Conservation (phyloP, 2,888 invertebrate genomes). For the Slavum lentiscoides region DNA sequence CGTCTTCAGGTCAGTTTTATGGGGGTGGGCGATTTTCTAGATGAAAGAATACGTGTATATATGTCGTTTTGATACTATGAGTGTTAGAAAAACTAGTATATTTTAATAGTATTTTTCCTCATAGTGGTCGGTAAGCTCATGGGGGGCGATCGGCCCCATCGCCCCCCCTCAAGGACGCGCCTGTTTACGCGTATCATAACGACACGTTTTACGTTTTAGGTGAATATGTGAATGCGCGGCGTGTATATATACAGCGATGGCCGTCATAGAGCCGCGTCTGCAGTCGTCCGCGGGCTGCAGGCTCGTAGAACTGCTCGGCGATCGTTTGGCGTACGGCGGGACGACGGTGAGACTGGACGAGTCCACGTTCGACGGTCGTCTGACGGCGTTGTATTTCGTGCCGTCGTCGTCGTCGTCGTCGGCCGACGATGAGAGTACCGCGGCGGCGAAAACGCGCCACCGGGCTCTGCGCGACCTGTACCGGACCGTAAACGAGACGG, state of each 20-base stretch:
- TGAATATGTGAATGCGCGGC: slow-evolving; percentile 12
- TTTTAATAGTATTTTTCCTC: too few species aligned
- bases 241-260: slow-evolving; percentile 16
- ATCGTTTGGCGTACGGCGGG: slow-evolving; percentile 28
- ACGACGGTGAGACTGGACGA: slow-evolving; percentile 31
- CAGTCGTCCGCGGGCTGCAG: neutral
- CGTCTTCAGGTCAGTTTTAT: too few species aligned
- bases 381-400: slow-evolving; percentile 47
- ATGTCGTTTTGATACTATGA: too few species aligned
- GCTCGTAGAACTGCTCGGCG: slow-evolving; percentile 30
- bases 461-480: slow-evolving; percentile 41
- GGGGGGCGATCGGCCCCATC: too few species aligned
- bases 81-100: too few species aligned
- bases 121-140: too few species aligned
- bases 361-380: slow-evolving; percentile 14
- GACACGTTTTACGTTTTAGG: slow-evolving; percentile 21
- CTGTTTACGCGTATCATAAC: too few species aligned
- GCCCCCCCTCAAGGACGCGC: too few species aligned
- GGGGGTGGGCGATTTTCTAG: too few species aligned
- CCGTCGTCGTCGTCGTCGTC: slow-evolving; percentile 9
- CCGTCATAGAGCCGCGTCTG: neutral
- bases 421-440: slow-evolving; percentile 9
- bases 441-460: slow-evolving; percentile 1
- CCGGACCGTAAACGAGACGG: slow-evolving; percentile 11
- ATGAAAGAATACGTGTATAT: too few species aligned